A percentile compares a stretch with the other conserved stretches of the same genome.
Conservation (phyloP, 2,113 vertebrate genomes). For the Silurus glanis region DNA sequence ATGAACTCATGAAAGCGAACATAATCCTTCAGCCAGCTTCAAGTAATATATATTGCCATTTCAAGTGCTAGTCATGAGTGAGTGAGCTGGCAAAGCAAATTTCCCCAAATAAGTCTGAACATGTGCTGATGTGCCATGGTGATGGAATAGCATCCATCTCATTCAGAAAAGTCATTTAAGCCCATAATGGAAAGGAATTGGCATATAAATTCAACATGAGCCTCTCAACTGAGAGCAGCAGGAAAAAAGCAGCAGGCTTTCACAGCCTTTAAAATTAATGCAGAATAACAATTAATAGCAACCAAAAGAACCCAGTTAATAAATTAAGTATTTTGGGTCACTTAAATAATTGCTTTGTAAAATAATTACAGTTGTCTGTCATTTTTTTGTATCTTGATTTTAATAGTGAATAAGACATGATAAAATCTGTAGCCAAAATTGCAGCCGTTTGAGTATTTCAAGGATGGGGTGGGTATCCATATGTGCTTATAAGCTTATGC, state of each 20-base stretch:
- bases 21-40: conserved; percentile 32
- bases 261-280: not conserved
- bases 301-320: not conserved
- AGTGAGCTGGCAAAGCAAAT: conserved; percentile 58
- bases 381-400: not conserved
- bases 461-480: not conserved
- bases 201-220: conserved; percentile 54
- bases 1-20: conserved; percentile 36
- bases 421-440: not conserved
- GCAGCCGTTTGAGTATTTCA: not conserved
- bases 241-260: conserved; percentile 22
- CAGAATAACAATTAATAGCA: conserved; percentile 1
- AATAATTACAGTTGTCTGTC: not conserved
- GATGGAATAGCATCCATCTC: conserved; percentile 41
- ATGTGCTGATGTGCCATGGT: conserved; percentile 48
- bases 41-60: conserved; percentile 44
- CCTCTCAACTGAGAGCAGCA: conserved; percentile 13
- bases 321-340: not conserved
- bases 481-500: not conserved
- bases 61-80: conserved; percentile 49
- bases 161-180: conserved; percentile 52
- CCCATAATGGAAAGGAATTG: conserved; percentile 45
- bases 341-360: not conserved
- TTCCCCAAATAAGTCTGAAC: conserved; percentile 60
- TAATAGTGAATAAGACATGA: not conserved